phyloP scores from a whole-genome alignment of 2,888 invertebrate species.

The Cosmia pyralina region DNA sequence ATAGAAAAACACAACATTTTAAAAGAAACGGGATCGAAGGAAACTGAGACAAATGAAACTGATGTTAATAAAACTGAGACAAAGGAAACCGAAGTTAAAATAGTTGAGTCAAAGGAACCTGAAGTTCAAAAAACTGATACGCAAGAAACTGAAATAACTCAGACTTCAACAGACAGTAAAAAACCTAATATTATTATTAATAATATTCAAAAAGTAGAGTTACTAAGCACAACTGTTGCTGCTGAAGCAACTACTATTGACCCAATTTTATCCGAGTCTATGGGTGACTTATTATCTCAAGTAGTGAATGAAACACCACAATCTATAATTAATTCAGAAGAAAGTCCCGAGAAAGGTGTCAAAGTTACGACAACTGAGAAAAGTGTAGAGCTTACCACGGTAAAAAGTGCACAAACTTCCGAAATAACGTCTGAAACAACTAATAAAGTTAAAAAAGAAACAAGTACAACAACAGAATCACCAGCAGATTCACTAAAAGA shows the following conservation, averaged over 20 bases:
- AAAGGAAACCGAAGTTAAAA: conserved; percentile 11
- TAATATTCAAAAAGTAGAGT: conserved; percentile 60
- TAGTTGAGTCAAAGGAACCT: not conserved
- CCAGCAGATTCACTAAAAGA: conserved; percentile 13
- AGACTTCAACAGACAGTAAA: conserved; percentile 30
- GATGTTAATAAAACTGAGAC: conserved; percentile 7
- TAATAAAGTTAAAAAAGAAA: conserved; percentile 56
- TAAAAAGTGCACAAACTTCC: conserved; percentile 33
- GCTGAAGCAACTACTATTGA: conserved; percentile 78
- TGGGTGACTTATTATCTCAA: conserved; percentile 88
- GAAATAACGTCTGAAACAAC: conserved; percentile 55
- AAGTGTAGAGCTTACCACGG: conserved; percentile 64
- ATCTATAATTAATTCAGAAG: conserved; percentile 68
- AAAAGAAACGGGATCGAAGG: conserved; percentile 5
- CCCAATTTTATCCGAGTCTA: conserved; percentile 84
- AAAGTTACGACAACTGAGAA: conserved; percentile 67
- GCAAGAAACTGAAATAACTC: conserved; percentile 35
- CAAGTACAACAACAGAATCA: conserved; percentile 52
- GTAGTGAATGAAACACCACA: conserved; percentile 81
- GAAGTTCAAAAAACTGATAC: not conserved
- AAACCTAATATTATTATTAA: conserved; percentile 57
- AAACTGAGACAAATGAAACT: conserved; percentile 11
- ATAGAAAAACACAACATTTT: conserved; percentile 49
- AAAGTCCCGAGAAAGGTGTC: conserved; percentile 45
- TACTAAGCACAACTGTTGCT: conserved; percentile 64